phyloP scores from a whole-genome alignment of 1,140 invertebrate species.

The Aphelenchoides avenae region DNA sequence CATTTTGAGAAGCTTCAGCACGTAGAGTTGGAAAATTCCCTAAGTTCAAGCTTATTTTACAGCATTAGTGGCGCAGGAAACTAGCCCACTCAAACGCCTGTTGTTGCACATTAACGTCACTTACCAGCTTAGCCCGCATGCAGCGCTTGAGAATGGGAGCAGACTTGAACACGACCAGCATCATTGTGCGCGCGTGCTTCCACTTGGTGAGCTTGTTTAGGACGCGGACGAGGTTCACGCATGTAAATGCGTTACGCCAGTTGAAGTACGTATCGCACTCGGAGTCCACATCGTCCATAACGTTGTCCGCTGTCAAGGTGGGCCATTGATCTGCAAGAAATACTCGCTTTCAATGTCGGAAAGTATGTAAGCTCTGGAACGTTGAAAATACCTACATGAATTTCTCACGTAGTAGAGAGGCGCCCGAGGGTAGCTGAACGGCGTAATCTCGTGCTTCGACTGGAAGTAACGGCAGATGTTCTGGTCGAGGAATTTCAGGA shows the following conservation, averaged over 20 bases:
- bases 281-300: constrained; percentile 62
- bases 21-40: constrained; percentile 96
- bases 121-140: constrained; percentile 69
- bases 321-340: constrained; percentile 79
- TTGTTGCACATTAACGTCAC: neutral
- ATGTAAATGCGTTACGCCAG: constrained; percentile 96
- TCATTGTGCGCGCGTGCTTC: constrained; percentile 92
- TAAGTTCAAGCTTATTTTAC: constrained; percentile 63
- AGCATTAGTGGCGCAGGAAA: neutral
- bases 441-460: constrained; percentile 75
- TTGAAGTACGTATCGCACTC: constrained; percentile 67
- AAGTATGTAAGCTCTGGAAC: neutral
- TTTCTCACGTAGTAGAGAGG: constrained; percentile 49
- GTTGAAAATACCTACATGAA: constrained; percentile 30
- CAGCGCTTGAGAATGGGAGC: constrained; percentile 94
- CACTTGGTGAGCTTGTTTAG: constrained; percentile 93
- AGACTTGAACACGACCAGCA: constrained; percentile 98
- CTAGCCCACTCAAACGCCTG: constrained; percentile 9
- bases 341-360: neutral
- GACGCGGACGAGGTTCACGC: constrained; percentile 91
- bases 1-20: constrained; percentile 96
- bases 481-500: constrained; percentile 98
- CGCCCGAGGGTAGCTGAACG: constrained; percentile 50
- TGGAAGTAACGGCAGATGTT: constrained; percentile 91
- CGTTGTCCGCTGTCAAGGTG: constrained; percentile 83